Base-by-base conservation (phyloP, 2,888 invertebrate genomes). In the Cecidostiba fungosa region DNA sequence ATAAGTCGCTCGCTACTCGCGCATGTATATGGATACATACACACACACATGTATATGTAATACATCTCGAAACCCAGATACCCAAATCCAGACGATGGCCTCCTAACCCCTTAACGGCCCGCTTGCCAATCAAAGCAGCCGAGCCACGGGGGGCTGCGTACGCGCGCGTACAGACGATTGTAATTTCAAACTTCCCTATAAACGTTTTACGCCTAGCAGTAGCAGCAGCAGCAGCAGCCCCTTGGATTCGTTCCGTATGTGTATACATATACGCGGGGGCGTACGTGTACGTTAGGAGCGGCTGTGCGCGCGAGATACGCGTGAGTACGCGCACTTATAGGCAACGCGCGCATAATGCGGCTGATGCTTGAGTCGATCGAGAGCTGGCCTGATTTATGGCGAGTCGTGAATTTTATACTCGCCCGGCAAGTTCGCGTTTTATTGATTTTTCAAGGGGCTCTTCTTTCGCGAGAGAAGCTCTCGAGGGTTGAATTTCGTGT, bases 71-170 rank as follows among this genome's bases (percentile, higher is more conserved):
- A 87, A 86, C 85, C 86, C 85, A 87, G 85, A 87, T 87, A 88
- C 87, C 86, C 83, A 88, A 88, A 88, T 87, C 85, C 80, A 69
- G 29, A 47, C 82, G 79, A 86, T 85, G 83, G 85, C 86, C 88
- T 87, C 80, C 86, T 85, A 86, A 88, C 87, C 87, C 88, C 88
- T 86, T 87, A 87, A 87, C 86, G 80, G 79, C 79, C 83, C 23
- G 47, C 36, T 77, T 83, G 85, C 87, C 88, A 87, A 87, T 88
- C 87, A 84, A 79, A 85, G 26, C 47, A 85, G 26, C 32, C 59
- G 29, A 69, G 70, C 81, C 62, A 54, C 74, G 74, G 39, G 23
- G 54, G n/a, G 16, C n/a, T 12, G 54, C 1, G 29, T 16, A 12
- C 29, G 14, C 1, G 12, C 29, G 62, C 23, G 43, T 47, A n/a